phyloP scores from a whole-genome alignment of 2,113 vertebrate genomes.

The Epinephelus moara region DNA sequence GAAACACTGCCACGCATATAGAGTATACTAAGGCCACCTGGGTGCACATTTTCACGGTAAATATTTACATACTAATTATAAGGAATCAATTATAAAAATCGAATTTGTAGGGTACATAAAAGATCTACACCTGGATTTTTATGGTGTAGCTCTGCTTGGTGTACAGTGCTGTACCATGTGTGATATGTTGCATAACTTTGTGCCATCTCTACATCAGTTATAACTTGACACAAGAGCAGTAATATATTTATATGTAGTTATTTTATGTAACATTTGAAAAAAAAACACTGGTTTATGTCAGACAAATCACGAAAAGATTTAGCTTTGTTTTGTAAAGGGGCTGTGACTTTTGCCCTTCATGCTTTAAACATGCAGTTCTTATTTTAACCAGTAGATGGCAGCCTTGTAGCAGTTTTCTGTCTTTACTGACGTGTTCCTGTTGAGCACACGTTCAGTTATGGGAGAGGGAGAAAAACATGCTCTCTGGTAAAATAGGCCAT shows the following conservation, averaged over 20 bases:
- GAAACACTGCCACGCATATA: no score
- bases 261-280: background rate
- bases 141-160: background rate
- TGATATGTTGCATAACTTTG: background rate
- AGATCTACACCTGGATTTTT: background rate
- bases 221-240: background rate
- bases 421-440: conserved; percentile 47
- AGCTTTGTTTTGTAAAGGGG: background rate
- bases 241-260: background rate
- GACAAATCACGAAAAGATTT: background rate
- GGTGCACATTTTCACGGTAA: background rate
- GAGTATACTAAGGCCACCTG: no score
- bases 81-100: background rate
- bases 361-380: conserved; percentile 79
- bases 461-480: background rate
- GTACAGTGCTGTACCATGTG: background rate
- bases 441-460: background rate
- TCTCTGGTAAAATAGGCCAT: background rate
- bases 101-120: background rate
- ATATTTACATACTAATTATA: background rate
- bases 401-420: background rate
- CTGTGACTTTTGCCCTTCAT: conserved; percentile 4
- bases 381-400: conserved; percentile 87
- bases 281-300: background rate
- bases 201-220: background rate